These are phyloP conservation scores for Cantharis nigra DNA, from an alignment of 2,888 invertebrate genomes.

Conservation along the genomic window DNA sequence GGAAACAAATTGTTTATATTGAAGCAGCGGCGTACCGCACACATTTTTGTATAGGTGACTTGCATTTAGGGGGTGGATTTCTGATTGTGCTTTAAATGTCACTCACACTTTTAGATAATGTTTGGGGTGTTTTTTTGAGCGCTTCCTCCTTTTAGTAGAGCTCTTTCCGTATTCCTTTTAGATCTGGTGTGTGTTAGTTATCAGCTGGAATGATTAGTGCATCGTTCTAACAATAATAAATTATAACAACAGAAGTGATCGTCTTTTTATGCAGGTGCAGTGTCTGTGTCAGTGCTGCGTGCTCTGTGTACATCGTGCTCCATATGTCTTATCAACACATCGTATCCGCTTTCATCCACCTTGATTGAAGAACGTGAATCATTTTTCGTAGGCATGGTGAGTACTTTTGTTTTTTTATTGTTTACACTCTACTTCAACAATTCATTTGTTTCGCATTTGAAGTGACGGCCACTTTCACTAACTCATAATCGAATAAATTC, in stretches of 20 bases:
- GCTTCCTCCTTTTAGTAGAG: background rate
- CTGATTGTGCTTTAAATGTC: background rate
- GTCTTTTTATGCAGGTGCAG: slow-evolving; percentile 23
- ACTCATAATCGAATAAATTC: background rate
- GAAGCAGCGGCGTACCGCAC: background rate
- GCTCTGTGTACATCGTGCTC: slow-evolving; percentile 8
- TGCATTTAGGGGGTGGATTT: background rate
- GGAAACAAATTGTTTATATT: background rate
- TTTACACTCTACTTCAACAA: background rate
- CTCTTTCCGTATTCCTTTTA: background rate
- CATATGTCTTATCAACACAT: slow-evolving; percentile 10
- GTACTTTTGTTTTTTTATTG: background rate
- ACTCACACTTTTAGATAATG: background rate
- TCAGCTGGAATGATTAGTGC: slow-evolving; percentile 1
- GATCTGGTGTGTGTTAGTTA: background rate
- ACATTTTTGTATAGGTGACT: background rate
- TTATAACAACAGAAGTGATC: background rate
- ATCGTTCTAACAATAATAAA: slow-evolving; percentile 1
- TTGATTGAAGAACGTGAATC: background rate
- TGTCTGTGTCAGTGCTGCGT: slow-evolving; percentile 26
- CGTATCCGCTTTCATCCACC: background rate
- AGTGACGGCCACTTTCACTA: background rate
- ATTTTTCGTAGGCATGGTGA: slow-evolving; percentile 3
- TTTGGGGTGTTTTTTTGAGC: background rate
- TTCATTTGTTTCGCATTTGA: background rate